Evolutionary conservation across 1,140 invertebrate species (phyloP), one percentile per base, ranked within the genome.

Genomic region (Holcopasites calliopsidis): DNA sequence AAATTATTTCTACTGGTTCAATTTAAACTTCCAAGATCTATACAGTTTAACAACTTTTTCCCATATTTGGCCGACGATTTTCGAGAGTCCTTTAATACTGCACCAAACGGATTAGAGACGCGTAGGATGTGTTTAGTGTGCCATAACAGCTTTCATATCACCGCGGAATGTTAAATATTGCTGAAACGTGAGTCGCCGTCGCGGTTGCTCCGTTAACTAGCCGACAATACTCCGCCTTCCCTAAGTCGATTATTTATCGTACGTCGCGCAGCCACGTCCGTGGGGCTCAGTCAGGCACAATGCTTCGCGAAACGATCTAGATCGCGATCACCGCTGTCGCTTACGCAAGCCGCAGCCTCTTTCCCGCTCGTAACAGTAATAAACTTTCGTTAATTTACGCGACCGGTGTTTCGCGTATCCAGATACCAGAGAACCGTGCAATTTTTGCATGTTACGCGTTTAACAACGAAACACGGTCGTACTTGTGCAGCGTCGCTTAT

Each of bases 131-230:
- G 72, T 60, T 44, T 50, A 50, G 50, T 58, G 62, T 52, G 72
- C 26, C 66, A 52, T 71, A 77, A 49, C 21, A 60, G 70, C 72
- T 47, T 70, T 76, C 33, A 42, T 85, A 84, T 84, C 84, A 80
- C 79, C 23, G 52, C 66, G 80, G 85, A 86, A 86, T 86, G 79
- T 65, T 84, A 85, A 85, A 83, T 85, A 85, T 85, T 84, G 70
- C 65, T 80, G 72, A 85, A 85, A 84, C 77, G 69, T 86, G 84
- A 86, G 76, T 86, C 84, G 84, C 55, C 58, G 73, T 44, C 33
- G 65, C 31, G 42, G n/a, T 65, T 82, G 65, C 55, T 40, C 40
- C 26, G 62, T 58, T 69, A 79, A 70, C 50, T 61, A 76, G 58
- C 69, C 58, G 58, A 71, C 76, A 54, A 71, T 78, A 71, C 71